Base-by-base conservation (phyloP, 2,888 invertebrate genomes). In the Netelia virgata region DNA sequence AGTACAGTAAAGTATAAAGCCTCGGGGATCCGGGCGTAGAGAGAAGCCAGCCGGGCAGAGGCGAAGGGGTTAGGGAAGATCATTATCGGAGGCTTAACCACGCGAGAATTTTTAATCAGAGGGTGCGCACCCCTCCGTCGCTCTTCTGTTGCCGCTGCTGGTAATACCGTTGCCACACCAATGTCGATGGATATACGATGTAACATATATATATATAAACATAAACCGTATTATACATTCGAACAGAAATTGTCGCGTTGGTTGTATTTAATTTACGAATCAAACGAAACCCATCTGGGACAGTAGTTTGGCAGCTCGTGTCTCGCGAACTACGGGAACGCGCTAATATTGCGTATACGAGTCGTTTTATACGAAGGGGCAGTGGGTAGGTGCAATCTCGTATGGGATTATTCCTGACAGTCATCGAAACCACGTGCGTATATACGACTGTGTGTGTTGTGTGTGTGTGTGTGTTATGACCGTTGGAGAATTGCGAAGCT, bases 31-130 rank as follows among this genome's bases (percentile, higher is more conserved):
- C 81, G 64, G 77, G 74, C 69, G 59, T 72, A 73, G 69, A 78
- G 72, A 66, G 75, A 23, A 23, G 68, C 14, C 55, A 72, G 66
- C 53, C 75, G 70, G 78, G 53, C 64, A 53, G 59, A 89, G 88
- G 88, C 86, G 90, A 92, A 92, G 91, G 91, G 93, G 92, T 92
- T 92, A 91, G 92, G 89, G 91, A 92, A 93, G 93, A 93, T 93
- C 93, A 93, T 93, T 93, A 93, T 93, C 93, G 91, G 92, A 92
- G 93, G 92, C 93, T 93, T 93, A 93, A 93, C 93, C 93, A 93
- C 93, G 93, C 93, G 93, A 93, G 93, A 93, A 93, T 93, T 93
- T 93, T 93, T 93, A 93, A 93, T 93, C 93, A 93, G 93, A 93
- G 93, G 93, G 93, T 92, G 92, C 92, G 92, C 92, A 92, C 91